Evolutionary conservation across 2,113 vertebrate species (phyloP).

Genomic region (Brachionichthys hirsutus): DNA sequence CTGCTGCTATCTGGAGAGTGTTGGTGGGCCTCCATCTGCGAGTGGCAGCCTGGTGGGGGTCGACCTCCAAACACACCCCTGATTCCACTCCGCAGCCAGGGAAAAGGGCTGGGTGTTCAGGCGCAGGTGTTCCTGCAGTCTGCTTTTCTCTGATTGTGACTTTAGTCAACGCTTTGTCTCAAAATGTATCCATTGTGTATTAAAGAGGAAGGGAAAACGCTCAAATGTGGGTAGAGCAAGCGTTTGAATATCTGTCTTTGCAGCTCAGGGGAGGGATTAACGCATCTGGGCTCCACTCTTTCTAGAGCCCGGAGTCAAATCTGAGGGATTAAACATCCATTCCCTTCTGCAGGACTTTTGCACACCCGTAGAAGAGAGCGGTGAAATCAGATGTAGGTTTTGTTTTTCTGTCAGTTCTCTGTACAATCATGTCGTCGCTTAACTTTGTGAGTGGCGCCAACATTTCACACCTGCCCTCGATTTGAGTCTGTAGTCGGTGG

Average conservation of each 20-base stretch:
- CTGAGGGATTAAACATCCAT: neutral
- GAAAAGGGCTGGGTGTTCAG: slow-evolving; percentile 6
- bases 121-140: neutral
- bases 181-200: slow-evolving; percentile 5
- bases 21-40: slow-evolving; percentile 69
- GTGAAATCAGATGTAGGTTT: neutral
- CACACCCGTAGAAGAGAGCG: too few relatives aligned
- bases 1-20: slow-evolving; percentile 76
- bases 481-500: neutral
- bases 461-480: neutral
- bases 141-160: too few relatives aligned
- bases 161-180: neutral
- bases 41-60: slow-evolving; percentile 36
- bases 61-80: slow-evolving; percentile 51
- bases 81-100: slow-evolving; percentile 36
- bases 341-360: too few relatives aligned
- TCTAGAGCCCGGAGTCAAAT: neutral
- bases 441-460: too few relatives aligned
- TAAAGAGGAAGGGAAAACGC: neutral
- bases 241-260: neutral
- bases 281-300: neutral
- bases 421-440: neutral
- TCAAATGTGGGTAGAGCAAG: too few relatives aligned
- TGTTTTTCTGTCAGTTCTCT: neutral
- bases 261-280: neutral